Evolutionary conservation across 92 coral and sea anemone species (phyloP), one percentile per base, ranked within the genome.

Genomic region (Bergia sp.): DNA sequence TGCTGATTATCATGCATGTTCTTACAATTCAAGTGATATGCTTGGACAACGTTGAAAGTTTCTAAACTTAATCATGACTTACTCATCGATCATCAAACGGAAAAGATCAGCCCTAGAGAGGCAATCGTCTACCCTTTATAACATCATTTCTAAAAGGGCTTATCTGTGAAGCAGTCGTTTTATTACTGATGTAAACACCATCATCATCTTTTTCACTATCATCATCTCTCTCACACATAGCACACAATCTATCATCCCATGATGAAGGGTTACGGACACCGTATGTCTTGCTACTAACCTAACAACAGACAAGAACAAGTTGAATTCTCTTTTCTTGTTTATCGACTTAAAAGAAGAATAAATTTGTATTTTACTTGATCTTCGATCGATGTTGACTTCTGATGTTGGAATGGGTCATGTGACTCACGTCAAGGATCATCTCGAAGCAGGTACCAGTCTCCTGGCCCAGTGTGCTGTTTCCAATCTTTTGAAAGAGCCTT

Each of bases 371-470:
- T 66, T 42, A 23, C 36, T 69, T 84, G 87, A 71, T 84, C 87
- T 71, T 49, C 87, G 87, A 84, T 20, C 57, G 9, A 2, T 9
- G 55, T 61, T 45, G 50, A 69, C 58, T 71, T 20, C 29, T 39
- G 73, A 58, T 82, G 58, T 57, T 44, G n/a, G 80, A 21, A 12
- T 15, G 12, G 84, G 12, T 81, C 55, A 39, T 23, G 73, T 81
- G 85, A 36, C 65, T 12, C 36, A 37, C 36, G 2, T 9, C 45
- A 5, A 36, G 50, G 79, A 41, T 76, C 79, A 76, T 15, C 3
- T 38, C 6, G 45, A n/a, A 4, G 40, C 87, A 10, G 87, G 87
- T 84, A 84, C 87, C 87, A 71, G 79, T n/a, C 82, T 4, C 82
- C 41, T 79, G 20, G 3, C 58, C 58, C 50, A 47, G 81, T 16